These are phyloP conservation scores for Pilophorus perplexus DNA, from an alignment of 2,888 invertebrate genomes.

Conservation along the genomic window DNA sequence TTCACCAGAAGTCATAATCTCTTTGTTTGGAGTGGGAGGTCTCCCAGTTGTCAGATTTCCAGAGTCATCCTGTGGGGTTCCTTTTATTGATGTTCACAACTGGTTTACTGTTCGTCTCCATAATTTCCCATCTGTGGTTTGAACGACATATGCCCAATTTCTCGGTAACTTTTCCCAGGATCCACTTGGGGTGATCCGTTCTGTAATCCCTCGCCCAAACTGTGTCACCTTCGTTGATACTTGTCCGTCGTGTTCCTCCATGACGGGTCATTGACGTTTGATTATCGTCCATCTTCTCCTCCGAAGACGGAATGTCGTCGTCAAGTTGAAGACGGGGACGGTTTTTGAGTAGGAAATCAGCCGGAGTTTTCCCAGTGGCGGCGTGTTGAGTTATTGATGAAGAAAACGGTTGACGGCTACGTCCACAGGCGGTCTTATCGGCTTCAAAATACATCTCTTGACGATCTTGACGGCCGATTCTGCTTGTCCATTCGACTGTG, in stretches of 20 bases:
- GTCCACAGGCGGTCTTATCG: neutral
- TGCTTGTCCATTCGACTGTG: constrained; percentile 23
- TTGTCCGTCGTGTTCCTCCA: neutral
- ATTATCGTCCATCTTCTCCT: constrained; percentile 1
- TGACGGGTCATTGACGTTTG: too few relatives aligned
- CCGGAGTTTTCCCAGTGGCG: constrained; percentile 10
- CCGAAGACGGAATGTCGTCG: constrained; percentile 2
- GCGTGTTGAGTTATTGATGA: constrained; percentile 11
- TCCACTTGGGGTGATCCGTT: constrained; percentile 23
- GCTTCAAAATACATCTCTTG: too few relatives aligned
- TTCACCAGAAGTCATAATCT: too few relatives aligned
- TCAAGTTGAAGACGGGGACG: too few relatives aligned
- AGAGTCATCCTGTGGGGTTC: too few relatives aligned
- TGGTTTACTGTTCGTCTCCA: constrained; percentile 23
- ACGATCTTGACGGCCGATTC: too few relatives aligned
- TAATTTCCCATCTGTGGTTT: constrained; percentile 16
- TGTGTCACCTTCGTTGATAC: neutral
- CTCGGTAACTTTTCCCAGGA: too few relatives aligned
- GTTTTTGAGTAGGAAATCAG: too few relatives aligned
- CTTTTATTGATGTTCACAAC: neutral
- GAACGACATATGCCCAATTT: constrained; percentile 2
- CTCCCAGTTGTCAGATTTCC: too few relatives aligned
- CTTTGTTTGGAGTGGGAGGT: too few relatives aligned
- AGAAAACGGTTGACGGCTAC: constrained; percentile 1
- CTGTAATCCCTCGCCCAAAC: constrained; percentile 34